Evolutionary conservation across 2,113 vertebrate genomes (phyloP), one percentile per base, ranked within the genome.

Genomic region (Epinephelus moara): DNA sequence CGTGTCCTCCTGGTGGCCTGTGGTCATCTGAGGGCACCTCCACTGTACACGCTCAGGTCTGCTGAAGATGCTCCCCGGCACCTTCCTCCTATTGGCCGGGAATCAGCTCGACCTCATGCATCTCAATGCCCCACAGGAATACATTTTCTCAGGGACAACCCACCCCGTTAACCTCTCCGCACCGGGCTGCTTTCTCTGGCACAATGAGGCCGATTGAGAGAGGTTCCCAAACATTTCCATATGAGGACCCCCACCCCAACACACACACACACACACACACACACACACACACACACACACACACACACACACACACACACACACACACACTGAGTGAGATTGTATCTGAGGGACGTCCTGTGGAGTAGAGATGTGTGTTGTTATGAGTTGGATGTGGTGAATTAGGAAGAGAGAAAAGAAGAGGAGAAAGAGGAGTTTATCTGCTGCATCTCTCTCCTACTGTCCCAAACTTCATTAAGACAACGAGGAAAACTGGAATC

Each of bases 11-110:
- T 75, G 78, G 23, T 11, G 60, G 45, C 81, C 72, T 78, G 81
- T 88, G 93, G 92, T 94, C 89, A 89, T 93, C 84, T 93, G 91
- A 90, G 91, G 90, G 85, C 90, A 92, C 68, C 78, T 59, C 6
- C 12, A 47, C 82, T 62, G 88, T 60, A 70, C 33, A 67, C 87
- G 56, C 25, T 47, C 76, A 80, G 77, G 61, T 80, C 87, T 74
- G 85, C 61, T 75, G 69, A 15, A 82, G 84, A 88, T 80, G 84
- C 78, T 88, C 12, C 77, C 6, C 66, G 3, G 60, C 74, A 53
- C 70, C 82, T 76, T 57, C 50, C 25, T 87, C 87, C 87, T 62
- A 94, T 93, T 94, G 91, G 92, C 25, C 88, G 57, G 82, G 33
- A 33, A 27, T 52, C 82, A 45, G 53, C 72, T 69, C 53, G 23